phyloP scores from a whole-genome alignment of 2,888 invertebrate genomes.

The Bombylius major region DNA sequence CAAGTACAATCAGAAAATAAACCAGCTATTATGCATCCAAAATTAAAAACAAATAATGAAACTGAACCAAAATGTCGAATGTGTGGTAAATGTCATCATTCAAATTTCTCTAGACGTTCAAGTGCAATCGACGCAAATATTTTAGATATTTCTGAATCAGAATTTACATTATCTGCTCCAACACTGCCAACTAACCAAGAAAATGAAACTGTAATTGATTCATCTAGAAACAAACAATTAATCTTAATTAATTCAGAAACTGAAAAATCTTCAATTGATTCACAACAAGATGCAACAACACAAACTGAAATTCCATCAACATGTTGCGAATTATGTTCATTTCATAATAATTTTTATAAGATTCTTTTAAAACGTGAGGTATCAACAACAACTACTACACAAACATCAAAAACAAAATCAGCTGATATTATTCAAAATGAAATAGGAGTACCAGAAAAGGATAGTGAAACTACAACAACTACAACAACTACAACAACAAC shows the following conservation, averaged over 20 bases:
- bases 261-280: slow-evolving; percentile 1
- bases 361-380: slow-evolving; percentile 33
- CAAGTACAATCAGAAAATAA: neutral
- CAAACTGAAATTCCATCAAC: slow-evolving; percentile 33
- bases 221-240: neutral
- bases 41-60: neutral
- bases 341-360: slow-evolving; percentile 36
- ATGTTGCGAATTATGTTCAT: slow-evolving; percentile 30
- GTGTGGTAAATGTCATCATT: slow-evolving; percentile 14
- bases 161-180: neutral
- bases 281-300: slow-evolving; percentile 26
- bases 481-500: slow-evolving; percentile 29
- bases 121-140: neutral
- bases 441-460: slow-evolving; percentile 4
- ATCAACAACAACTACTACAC: slow-evolving; percentile 33
- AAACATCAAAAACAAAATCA: slow-evolving; percentile 29
- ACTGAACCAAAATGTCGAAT: slow-evolving; percentile 9
- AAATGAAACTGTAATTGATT: neutral
- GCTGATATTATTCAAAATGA: neutral
- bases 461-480: slow-evolving; percentile 7
- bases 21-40: neutral
- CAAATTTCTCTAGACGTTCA: neutral
- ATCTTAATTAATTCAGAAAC: neutral
- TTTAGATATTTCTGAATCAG: neutral
- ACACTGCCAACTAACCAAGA: neutral